These are phyloP conservation scores for Semaprochilodus insignis DNA, from an alignment of 2,797 vertebrate species.

Conservation along the genomic window DNA sequence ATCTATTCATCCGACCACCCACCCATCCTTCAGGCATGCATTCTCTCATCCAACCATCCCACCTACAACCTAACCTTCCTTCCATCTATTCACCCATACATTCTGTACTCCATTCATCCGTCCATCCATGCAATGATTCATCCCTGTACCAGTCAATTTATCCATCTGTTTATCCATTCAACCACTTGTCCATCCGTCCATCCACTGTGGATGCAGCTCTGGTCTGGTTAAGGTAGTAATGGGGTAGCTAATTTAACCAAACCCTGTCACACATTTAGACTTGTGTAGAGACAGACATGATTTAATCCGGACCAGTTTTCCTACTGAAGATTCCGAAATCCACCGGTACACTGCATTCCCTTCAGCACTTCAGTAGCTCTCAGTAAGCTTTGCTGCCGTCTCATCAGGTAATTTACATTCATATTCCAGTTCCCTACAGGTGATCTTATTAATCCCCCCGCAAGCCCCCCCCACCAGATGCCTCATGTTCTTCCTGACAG, in stretches of 20 bases:
- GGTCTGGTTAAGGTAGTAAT: not conserved
- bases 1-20: too few relatives aligned
- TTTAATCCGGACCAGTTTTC: not conserved
- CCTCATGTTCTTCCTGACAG: not conserved
- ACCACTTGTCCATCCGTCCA: not conserved
- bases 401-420: constrained; percentile 1
- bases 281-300: not conserved
- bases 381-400: not conserved
- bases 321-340: not conserved
- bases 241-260: not conserved
- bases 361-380: not conserved
- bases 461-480: not conserved
- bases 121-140: not conserved
- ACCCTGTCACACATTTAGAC: too few relatives aligned
- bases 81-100: too few relatives aligned
- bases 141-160: not conserved
- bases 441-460: not conserved
- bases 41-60: too few relatives aligned
- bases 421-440: not conserved
- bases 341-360: not conserved
- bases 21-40: too few relatives aligned
- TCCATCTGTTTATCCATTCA: not conserved
- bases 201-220: not conserved
- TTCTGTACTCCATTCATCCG: too few relatives aligned
- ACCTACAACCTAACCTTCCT: not conserved